Conservation (phyloP, 2,888 invertebrate species). For the Melinaea menophilus region DNA sequence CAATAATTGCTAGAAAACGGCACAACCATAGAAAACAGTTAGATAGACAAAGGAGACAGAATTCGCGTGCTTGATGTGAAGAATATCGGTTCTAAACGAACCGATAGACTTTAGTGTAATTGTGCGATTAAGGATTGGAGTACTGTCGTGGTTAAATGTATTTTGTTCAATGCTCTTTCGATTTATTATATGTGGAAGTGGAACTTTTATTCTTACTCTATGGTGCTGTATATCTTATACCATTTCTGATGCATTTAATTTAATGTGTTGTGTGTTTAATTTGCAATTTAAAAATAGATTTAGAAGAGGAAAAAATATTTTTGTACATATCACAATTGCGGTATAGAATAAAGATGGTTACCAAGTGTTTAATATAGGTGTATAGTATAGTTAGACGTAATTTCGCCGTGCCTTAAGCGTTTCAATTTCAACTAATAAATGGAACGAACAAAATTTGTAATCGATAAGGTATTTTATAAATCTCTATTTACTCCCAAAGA, state of each 20-base stretch:
- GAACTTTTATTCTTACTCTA: conserved; percentile 33
- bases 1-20: conserved; percentile 71
- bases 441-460: conserved; percentile 63
- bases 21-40: conserved; percentile 71
- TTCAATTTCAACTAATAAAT: conserved; percentile 67
- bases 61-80: conserved; percentile 70
- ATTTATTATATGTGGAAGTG: conserved; percentile 11
- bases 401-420: conserved; percentile 76
- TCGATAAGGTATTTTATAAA: conserved; percentile 60
- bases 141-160: conserved; percentile 36
- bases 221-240: conserved; percentile 35
- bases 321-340: conserved; percentile 76
- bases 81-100: conserved; percentile 74
- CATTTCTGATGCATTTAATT: conserved; percentile 27
- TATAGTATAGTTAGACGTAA: conserved; percentile 69
- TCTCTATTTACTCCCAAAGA: conserved; percentile 58
- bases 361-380: conserved; percentile 65
- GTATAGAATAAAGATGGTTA: conserved; percentile 64
- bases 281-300: conserved; percentile 38
- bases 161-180: conserved; percentile 28
- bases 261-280: conserved; percentile 27
- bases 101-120: conserved; percentile 60
- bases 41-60: conserved; percentile 68
- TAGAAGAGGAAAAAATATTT: conserved; percentile 70
- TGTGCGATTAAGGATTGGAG: conserved; percentile 54